Evolutionary conservation across 2,113 vertebrate genomes (phyloP), one percentile per base, ranked within the genome.

Genomic region (Melanotaenia duboulayi): DNA sequence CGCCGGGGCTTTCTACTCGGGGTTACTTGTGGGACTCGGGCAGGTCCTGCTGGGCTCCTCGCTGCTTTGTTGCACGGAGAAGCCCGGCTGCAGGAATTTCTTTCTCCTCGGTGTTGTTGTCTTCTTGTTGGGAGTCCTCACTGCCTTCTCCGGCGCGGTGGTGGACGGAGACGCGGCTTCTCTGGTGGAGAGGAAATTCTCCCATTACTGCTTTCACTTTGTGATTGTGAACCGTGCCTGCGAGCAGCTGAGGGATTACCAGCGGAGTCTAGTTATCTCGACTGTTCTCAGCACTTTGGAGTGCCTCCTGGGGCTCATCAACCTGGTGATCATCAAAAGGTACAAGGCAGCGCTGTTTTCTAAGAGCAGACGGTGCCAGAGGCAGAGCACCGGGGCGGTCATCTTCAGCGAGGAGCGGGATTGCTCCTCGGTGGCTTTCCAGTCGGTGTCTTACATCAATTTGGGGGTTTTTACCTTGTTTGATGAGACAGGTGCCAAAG

Each of bases 131-230:
- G 97, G 97, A 14, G 94, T 97, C 57, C 95, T 98, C 76, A 97
- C 96, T 83, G 96, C 96, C 90, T 97, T 98, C 90, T 96, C 96
- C 74, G 97, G 97, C 56, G 96, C 97, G 19, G 96, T 97, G 86
- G 96, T 97, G 92, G 97, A 97, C 93, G 97, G 97, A 74, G 97
- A 97, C 94, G 94, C 96, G 24, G 96, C 97, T 77, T 95, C 97
- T 49, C 92, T 97, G 65, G 96, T 96, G 93, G 96, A 96, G 70
- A 94, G 95, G 92, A 98, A 98, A 80, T 96, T 96, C 86, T 95
- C 95, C 58, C 96, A 96, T 87, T 96, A 96, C 88, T 98, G 97
- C 90, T 86, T 94, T 86, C 93, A 95, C 59, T 76, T 90, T 3
- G 42, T 83, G 83, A 62, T 82, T 37, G 74, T 80, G 78, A 92